Evolutionary conservation across 2,888 invertebrate species (phyloP).

Genomic region (Oegoconia quadripuncta): DNA sequence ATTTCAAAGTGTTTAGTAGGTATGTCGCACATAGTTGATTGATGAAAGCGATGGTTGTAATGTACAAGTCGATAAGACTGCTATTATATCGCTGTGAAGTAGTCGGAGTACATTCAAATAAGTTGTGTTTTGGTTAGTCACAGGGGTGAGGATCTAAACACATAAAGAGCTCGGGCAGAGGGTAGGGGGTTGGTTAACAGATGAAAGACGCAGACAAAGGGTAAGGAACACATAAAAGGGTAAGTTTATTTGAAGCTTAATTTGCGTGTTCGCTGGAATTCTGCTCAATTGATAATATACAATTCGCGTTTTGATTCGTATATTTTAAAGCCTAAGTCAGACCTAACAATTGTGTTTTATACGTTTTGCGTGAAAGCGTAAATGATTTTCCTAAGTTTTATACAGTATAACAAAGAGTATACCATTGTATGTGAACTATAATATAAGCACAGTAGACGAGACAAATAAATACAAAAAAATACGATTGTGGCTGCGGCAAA

Average conservation of each 20-base stretch:
- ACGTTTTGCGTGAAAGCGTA: slow-evolving; percentile 79
- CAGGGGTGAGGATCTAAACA: slow-evolving; percentile 77
- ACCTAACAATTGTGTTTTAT: slow-evolving; percentile 68
- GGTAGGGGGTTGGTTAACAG: slow-evolving; percentile 81
- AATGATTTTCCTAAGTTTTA: slow-evolving; percentile 78
- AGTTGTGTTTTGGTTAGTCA: slow-evolving; percentile 74
- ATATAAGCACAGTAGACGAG: slow-evolving; percentile 78
- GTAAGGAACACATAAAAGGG: slow-evolving; percentile 82
- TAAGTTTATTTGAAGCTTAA: slow-evolving; percentile 78
- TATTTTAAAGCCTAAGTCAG: slow-evolving; percentile 68
- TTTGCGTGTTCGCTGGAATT: slow-evolving; percentile 77
- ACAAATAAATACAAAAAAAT: slow-evolving; percentile 75
- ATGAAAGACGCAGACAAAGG: slow-evolving; percentile 91
- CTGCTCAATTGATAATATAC: slow-evolving; percentile 70
- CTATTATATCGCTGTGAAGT: slow-evolving; percentile 65
- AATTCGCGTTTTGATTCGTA: slow-evolving; percentile 68
- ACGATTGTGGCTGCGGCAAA: slow-evolving; percentile 70
- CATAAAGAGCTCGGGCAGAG: slow-evolving; percentile 76
- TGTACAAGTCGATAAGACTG: slow-evolving; percentile 69
- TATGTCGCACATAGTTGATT: slow-evolving; percentile 50
- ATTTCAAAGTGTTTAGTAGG: slow-evolving; percentile 51
- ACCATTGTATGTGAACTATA: slow-evolving; percentile 70
- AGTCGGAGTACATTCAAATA: slow-evolving; percentile 68
- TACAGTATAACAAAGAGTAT: slow-evolving; percentile 69
- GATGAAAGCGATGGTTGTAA: slow-evolving; percentile 73